Evolutionary conservation across 1,140 invertebrate species (phyloP).

Genomic region (Drosophila kepulauana): DNA sequence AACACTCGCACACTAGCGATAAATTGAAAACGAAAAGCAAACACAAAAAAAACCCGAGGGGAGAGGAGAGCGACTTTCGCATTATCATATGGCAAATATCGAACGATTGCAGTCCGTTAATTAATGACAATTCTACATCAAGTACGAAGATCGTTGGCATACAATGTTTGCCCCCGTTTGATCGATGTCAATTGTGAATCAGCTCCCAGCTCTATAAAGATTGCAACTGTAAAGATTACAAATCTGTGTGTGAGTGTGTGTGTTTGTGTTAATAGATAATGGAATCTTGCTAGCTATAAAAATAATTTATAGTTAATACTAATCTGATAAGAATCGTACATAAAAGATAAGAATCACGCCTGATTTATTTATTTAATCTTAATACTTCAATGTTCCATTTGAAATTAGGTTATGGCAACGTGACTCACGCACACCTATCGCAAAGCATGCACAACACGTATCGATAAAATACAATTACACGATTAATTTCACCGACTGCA

Average conservation of each 20-base stretch:
- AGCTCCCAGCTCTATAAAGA: conserved; percentile 18
- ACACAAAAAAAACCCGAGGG: not conserved
- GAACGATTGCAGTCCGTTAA: conserved; percentile 66
- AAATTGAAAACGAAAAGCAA: conserved; percentile 1
- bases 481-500: conserved; percentile 29
- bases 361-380: not conserved
- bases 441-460: conserved; percentile 23
- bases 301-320: conserved; percentile 3
- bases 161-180: conserved; percentile 45
- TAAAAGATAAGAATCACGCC: conserved; percentile 1
- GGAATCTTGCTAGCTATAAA: conserved; percentile 6
- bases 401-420: conserved; percentile 1
- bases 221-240: conserved; percentile 6
- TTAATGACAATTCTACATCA: conserved; percentile 64
- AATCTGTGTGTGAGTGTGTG: not conserved
- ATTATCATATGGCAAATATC: conserved; percentile 70
- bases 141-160: conserved; percentile 60
- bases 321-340: not conserved
- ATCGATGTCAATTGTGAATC: conserved; percentile 77
- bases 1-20: conserved; percentile 4
- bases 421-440: conserved; percentile 26
- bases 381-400: not conserved
- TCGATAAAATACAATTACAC: conserved; percentile 28
- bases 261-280: not conserved
- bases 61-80: conserved; percentile 18